These are phyloP conservation scores for Corythucha ciliata DNA, from an alignment of 2,888 invertebrate genomes.

Conservation along the genomic window DNA sequence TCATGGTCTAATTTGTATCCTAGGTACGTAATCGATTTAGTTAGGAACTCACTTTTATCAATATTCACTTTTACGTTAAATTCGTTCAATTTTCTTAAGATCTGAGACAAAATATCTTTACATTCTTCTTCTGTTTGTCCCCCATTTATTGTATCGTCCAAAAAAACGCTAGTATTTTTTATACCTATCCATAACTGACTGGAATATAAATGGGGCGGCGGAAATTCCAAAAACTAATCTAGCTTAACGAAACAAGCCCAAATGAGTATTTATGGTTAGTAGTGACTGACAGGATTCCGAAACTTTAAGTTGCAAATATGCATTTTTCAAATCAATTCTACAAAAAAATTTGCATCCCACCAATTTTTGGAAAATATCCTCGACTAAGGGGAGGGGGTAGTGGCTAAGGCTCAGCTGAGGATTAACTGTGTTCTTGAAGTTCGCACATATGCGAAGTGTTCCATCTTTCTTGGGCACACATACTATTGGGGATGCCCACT, in stretches of 20 bases:
- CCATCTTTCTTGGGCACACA: slow-evolving; percentile 14
- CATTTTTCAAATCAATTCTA: neutral
- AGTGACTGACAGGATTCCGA: too few species aligned
- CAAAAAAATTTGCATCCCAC: slow-evolving; percentile 13
- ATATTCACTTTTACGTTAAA: slow-evolving; percentile 1
- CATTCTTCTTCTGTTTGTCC: neutral
- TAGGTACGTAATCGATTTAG: neutral
- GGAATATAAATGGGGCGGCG: slow-evolving; percentile 3
- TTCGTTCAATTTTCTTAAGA: neutral
- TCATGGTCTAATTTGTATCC: neutral
- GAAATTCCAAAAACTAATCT: slow-evolving; percentile 5
- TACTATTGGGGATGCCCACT: slow-evolving; percentile 19
- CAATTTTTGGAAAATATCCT: slow-evolving; percentile 19
- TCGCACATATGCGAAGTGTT: slow-evolving; percentile 9
- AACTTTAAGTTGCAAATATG: neutral
- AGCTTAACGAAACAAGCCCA: slow-evolving; percentile 6
- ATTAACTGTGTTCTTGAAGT: slow-evolving; percentile 15
- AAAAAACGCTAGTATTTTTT: neutral
- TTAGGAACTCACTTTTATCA: neutral
- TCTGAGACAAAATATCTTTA: neutral
- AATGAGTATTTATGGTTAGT: slow-evolving; percentile 6
- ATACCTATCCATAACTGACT: slow-evolving; percentile 2
- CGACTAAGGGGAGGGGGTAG: slow-evolving; percentile 20
- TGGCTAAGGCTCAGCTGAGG: slow-evolving; percentile 12
- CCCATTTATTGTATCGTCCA: slow-evolving; percentile 8